Conservation (phyloP, 2,113 vertebrate species). For the Grantiella picta region DNA sequence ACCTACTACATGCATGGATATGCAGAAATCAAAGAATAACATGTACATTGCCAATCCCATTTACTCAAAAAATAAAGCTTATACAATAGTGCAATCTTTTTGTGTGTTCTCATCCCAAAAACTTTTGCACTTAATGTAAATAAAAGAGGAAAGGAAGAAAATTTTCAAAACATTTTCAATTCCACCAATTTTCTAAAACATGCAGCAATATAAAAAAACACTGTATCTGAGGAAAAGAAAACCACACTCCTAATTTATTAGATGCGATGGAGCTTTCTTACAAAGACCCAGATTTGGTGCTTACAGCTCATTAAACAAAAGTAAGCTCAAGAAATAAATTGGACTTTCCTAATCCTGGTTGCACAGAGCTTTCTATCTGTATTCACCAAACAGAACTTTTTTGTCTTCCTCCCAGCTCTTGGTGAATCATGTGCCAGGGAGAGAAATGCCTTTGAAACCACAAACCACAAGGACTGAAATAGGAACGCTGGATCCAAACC, state of each 20-base stretch:
- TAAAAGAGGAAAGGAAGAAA: neutral
- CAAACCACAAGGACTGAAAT: neutral
- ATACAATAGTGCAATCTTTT: neutral
- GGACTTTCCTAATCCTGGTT: neutral
- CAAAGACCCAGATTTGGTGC: neutral
- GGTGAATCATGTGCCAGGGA: rapidly evolving
- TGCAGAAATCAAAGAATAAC: neutral
- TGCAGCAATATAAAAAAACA: neutral
- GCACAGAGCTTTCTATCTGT: neutral
- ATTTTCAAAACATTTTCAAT: neutral
- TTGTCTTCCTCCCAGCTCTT: neutral
- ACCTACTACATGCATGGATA: neutral
- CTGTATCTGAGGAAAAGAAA: neutral
- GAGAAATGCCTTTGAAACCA: neutral
- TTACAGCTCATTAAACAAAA: neutral
- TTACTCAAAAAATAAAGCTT: neutral
- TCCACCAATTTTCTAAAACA: neutral
- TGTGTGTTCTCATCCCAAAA: neutral
- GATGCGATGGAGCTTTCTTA: neutral
- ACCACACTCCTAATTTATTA: neutral
- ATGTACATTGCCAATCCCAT: neutral
- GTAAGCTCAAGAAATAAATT: neutral
- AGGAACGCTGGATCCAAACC: neutral
- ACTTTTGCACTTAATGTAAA: neutral
- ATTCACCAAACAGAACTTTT: neutral